Percentiles rank a stretch among this genome's conserved stretches.
phyloP scores from a whole-genome alignment of 2,113 vertebrate species.

The Chaetops frenatus region DNA sequence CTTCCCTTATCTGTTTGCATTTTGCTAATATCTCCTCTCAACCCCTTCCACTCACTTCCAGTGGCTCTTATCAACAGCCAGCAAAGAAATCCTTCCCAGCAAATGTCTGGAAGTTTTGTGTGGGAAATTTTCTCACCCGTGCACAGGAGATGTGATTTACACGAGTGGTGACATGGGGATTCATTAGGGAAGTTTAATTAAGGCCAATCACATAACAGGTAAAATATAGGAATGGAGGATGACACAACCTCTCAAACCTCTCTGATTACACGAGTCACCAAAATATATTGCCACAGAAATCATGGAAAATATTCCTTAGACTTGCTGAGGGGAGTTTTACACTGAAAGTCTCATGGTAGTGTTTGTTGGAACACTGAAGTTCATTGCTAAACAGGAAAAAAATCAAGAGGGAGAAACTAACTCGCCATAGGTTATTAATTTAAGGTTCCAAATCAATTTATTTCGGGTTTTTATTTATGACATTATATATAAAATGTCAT shows the following conservation, averaged over 20 bases:
- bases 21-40: conserved; percentile 49
- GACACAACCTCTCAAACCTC: not conserved
- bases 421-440: not conserved
- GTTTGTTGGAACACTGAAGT: not conserved
- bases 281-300: not conserved
- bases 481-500: not conserved
- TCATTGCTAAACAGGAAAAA: not conserved
- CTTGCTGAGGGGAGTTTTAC: not conserved
- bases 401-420: not conserved
- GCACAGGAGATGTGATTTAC: not conserved
- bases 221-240: not conserved
- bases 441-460: not conserved
- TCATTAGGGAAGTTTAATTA: not conserved
- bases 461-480: not conserved
- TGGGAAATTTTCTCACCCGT: not conserved
- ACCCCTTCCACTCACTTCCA: conserved; percentile 30
- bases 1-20: conserved; percentile 59
- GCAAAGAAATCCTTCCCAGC: conserved; percentile 29
- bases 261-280: not conserved
- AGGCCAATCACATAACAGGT: not conserved
- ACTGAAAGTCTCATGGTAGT: not conserved
- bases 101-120: not conserved
- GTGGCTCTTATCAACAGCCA: conserved; percentile 47
- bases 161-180: not conserved
- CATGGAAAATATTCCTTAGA: not conserved